Percentiles rank a stretch among this genome's conserved stretches.
Evolutionary conservation across 35 echinoderm and acorn worm genomes (phyloP).

Genomic region (Eucidaris tribuloides): DNA sequence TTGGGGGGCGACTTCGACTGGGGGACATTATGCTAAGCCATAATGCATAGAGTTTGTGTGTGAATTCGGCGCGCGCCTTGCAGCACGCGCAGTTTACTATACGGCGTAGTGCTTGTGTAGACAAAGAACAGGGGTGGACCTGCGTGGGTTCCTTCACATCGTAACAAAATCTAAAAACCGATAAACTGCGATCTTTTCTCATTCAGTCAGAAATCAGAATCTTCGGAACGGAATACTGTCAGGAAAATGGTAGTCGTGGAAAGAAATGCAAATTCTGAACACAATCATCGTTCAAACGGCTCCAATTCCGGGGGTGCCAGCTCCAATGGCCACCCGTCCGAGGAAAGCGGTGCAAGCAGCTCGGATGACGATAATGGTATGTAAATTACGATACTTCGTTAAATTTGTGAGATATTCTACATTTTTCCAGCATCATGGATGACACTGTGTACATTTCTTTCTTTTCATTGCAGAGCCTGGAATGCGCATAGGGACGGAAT

Average conservation of each 20-base stretch:
- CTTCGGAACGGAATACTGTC: not conserved
- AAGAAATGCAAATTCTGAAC: conserved; percentile 87
- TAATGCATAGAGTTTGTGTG: too few species aligned
- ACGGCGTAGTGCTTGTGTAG: too few species aligned
- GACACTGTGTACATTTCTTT: not conserved
- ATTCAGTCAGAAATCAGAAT: too few species aligned
- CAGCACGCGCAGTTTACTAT: too few species aligned
- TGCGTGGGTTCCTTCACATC: too few species aligned
- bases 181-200: too few species aligned
- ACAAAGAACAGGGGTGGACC: too few species aligned
- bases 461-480: conserved; percentile 71
- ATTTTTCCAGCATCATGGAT: not conserved
- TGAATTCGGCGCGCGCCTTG: too few species aligned
- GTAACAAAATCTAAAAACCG: too few species aligned
- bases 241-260: conserved; percentile 88
- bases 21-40: too few species aligned
- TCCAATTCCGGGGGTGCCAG: conserved; percentile 76
- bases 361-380: conserved; percentile 94
- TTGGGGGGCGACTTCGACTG: too few species aligned
- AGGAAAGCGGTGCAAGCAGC: conserved; percentile 93
- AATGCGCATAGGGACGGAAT: conserved; percentile 92
- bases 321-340: conserved; percentile 86
- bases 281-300: conserved; percentile 85
- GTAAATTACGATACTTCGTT: not conserved
- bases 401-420: not conserved